Base-by-base conservation (phyloP, 2,113 vertebrate species). In the Prochilodus magdalenae region DNA sequence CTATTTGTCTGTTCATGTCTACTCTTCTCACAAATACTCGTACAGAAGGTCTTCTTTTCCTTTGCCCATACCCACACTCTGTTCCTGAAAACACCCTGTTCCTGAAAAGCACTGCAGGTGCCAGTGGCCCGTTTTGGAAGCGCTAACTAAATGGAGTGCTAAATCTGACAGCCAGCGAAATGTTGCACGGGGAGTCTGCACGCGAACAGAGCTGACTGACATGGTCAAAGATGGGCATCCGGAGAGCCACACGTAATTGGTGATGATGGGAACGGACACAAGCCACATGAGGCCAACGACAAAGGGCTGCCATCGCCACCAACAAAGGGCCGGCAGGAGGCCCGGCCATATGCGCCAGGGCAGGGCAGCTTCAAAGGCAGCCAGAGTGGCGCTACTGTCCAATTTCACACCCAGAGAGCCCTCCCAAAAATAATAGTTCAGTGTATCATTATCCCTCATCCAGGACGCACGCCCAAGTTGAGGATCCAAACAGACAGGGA, bases 221-320 rank as follows among this genome's bases (percentile, higher is more conserved):
- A 86, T 66, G 40, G 60, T 77, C 67, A 72, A 63, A 86, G 76
- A 86, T 66, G 75, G 73, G 55, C 67, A 67, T 79, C 80, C 72
- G 16, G 72, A 83, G 75, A 77, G 69, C 33, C 49, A 77, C 6
- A 66, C 72, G 81, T 89, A 59, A 82, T 80, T 90, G 88, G 89
- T 87, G 91, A 90, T 94, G 92, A 94, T 94, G 88, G 91, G 91
- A 93, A 89, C 89, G 91, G 92, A 93, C 93, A 92, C 88, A 80
- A 93, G 90, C 93, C 93, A 93, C 93, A 94, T 93, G 93, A 93
- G 92, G 91, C 90, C 91, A 83, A 88, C 89, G 87, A 94, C 92
- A 88, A 91, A 86, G 90, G 65, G 72, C 75, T 70, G 79, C 84
- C 81, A 69, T 73, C 55, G 75, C 75, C 73, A 84, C 83, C 85